Percentiles rank a stretch among this genome's conserved stretches.
Conservation (phyloP, 2,888 invertebrate genomes). For the Galeopsomyia nigrocyanea region DNA sequence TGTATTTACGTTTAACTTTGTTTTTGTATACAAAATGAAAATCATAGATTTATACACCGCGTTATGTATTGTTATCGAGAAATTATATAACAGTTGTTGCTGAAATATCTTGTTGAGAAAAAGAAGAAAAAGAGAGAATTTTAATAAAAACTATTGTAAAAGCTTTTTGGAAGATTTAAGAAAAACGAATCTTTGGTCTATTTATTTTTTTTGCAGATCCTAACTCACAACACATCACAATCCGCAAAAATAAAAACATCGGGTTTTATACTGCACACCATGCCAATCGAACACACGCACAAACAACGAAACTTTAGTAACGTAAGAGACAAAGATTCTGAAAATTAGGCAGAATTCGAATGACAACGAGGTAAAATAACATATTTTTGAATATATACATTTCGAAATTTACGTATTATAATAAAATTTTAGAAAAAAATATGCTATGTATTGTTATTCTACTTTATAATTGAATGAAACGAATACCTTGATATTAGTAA, state of each 20-base stretch:
- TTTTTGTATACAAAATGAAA: conserved; percentile 47
- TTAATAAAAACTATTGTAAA: conserved; percentile 41
- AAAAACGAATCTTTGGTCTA: conserved; percentile 21
- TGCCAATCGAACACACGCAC: too few relatives aligned
- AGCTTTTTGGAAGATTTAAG: conserved; percentile 39
- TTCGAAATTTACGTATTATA: too few relatives aligned
- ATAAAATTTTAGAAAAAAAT: too few relatives aligned
- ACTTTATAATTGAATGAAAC: too few relatives aligned
- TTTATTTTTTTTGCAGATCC: conserved; percentile 35
- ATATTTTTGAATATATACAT: too few relatives aligned
- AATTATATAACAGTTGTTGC: conserved; percentile 32
- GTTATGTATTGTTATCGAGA: conserved; percentile 43
- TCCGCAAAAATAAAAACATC: not conserved
- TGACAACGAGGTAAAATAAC: too few relatives aligned
- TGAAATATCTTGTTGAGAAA: conserved; percentile 38
- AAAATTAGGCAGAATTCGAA: too few relatives aligned
- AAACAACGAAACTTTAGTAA: too few relatives aligned
- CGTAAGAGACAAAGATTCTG: too few relatives aligned
- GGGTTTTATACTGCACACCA: too few relatives aligned
- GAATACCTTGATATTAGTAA: too few relatives aligned
- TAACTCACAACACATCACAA: not conserved
- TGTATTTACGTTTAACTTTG: conserved; percentile 35
- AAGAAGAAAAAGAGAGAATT: conserved; percentile 33
- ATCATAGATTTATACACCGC: conserved; percentile 46
- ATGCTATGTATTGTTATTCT: too few relatives aligned